phyloP scores from a whole-genome alignment of 2,113 vertebrate species.

The Vulpes vulpes region DNA sequence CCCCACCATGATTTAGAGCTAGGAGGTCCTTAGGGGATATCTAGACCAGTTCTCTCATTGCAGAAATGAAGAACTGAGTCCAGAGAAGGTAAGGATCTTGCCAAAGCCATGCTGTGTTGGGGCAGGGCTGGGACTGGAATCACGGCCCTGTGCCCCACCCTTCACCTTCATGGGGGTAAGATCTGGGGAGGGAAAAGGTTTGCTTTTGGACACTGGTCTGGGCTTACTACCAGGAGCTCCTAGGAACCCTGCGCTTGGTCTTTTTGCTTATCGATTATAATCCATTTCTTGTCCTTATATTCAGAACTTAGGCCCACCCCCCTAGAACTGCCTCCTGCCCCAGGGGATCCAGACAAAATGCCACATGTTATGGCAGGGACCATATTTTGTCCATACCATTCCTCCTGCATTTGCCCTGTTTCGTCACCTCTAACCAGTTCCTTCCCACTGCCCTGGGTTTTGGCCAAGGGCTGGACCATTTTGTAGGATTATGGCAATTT shows the following conservation, averaged over 20 bases:
- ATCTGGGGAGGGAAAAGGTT: not conserved
- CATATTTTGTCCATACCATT: not conserved
- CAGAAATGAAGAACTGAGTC: not conserved
- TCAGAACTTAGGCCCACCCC: not conserved
- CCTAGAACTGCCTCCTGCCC: not conserved
- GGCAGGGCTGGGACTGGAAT: not conserved
- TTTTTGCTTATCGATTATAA: not conserved
- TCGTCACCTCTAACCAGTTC: not conserved
- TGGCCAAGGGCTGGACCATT: not conserved
- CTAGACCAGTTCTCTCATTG: not conserved
- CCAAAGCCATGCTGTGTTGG: fast-evolving
- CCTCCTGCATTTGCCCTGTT: not conserved
- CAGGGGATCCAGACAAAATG: not conserved
- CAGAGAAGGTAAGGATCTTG: not conserved
- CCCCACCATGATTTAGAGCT: not conserved
- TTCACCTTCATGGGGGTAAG: fast-evolving
- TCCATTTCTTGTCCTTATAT: not conserved
- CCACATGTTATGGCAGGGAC: not conserved
- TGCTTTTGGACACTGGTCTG: not conserved
- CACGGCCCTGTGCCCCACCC: not conserved
- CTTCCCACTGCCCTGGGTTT: not conserved
- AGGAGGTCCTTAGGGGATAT: not conserved
- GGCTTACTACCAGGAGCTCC: not conserved
- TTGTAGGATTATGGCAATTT: not conserved
- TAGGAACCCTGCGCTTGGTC: not conserved